phyloP scores from a whole-genome alignment of 2,113 vertebrate genomes.

The Kobus ellipsiprymnus region DNA sequence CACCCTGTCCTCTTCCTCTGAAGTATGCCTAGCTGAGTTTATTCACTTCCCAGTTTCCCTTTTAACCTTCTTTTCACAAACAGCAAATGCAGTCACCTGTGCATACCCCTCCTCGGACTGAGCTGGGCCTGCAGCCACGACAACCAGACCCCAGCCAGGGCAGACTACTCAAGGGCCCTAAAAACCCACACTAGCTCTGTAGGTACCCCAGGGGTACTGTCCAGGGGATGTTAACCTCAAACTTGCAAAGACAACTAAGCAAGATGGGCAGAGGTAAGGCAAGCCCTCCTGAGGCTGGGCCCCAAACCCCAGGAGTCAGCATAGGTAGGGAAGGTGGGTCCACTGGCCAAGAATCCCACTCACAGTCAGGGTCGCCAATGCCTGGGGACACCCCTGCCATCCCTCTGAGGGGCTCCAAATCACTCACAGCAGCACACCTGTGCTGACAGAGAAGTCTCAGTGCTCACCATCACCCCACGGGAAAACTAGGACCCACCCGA shows the following conservation, averaged over 20 bases:
- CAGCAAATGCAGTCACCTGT: neutral
- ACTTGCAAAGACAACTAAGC: neutral
- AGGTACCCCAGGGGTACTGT: neutral
- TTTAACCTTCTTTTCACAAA: neutral
- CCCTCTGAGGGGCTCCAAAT: neutral
- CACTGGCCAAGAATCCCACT: neutral
- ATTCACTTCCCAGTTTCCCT: neutral
- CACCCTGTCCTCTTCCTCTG: neutral
- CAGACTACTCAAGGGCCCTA: neutral
- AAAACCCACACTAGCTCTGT: neutral
- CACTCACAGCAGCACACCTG: neutral
- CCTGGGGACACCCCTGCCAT: neutral
- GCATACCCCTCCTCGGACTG: neutral
- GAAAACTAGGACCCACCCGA: neutral
- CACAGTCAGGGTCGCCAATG: neutral
- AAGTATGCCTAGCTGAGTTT: neutral
- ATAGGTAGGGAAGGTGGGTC: neutral
- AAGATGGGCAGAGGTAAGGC: neutral
- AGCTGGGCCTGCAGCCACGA: neutral
- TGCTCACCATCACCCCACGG: neutral
- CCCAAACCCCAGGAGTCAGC: neutral
- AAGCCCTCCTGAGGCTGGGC: neutral
- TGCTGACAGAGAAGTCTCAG: neutral
- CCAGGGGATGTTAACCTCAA: neutral
- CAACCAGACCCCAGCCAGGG: no score